Percentiles rank a stretch among this genome's conserved stretches.
phyloP scores from a whole-genome alignment of 2,888 invertebrate species.

The Morpho deidamia region DNA sequence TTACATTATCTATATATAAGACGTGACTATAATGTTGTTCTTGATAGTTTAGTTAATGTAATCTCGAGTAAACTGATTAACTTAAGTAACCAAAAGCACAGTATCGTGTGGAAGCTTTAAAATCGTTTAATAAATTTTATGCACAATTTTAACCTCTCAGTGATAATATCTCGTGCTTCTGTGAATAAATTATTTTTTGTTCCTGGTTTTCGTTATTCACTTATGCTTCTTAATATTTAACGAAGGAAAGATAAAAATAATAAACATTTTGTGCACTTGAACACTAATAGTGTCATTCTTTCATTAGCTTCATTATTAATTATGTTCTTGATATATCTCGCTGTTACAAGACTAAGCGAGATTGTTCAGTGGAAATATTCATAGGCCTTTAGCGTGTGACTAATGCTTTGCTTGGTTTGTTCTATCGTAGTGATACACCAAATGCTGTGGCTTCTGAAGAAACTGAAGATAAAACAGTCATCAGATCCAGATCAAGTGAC shows the following conservation, averaged over 20 bases:
- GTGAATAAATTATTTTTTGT: conserved; percentile 67
- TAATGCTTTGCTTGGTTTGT: conserved; percentile 80
- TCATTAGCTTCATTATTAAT: conserved; percentile 74
- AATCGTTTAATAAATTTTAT: conserved; percentile 50
- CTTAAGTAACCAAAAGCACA: conserved; percentile 62
- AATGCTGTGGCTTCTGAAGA: conserved; percentile 74
- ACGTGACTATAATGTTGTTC: no score
- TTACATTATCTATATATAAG: not conserved
- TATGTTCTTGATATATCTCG: conserved; percentile 51
- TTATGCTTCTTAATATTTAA: conserved; percentile 28
- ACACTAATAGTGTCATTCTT: conserved; percentile 73
- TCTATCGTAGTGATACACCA: conserved; percentile 75
- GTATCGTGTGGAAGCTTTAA: conserved; percentile 65
- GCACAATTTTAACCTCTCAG: conserved; percentile 66
- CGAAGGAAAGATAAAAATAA: conserved; percentile 50
- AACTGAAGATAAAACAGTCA: conserved; percentile 74
- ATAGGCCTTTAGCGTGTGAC: conserved; percentile 76
- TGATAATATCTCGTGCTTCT: conserved; percentile 68
- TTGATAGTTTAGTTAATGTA: conserved; percentile 50
- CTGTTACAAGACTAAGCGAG: conserved; percentile 68
- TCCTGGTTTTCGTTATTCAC: conserved; percentile 66
- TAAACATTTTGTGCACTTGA: conserved; percentile 67
- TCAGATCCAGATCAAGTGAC: conserved; percentile 87
- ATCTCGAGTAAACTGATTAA: conserved; percentile 56
- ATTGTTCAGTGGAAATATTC: conserved; percentile 53